Conservation (phyloP, 2,888 invertebrate species). For the Zonitis immaculata region DNA sequence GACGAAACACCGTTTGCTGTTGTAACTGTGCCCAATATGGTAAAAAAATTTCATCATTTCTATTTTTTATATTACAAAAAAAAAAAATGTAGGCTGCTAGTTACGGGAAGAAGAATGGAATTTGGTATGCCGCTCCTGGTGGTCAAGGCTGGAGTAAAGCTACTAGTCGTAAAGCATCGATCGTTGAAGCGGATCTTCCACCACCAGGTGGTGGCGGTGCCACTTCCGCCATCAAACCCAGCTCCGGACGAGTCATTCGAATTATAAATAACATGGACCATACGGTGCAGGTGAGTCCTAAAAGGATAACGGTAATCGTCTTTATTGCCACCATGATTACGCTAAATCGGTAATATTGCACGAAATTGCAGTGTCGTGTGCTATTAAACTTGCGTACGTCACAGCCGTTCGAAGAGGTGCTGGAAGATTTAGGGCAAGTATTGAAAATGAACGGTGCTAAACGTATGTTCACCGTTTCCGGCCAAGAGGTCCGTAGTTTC, state of each 20-base stretch:
- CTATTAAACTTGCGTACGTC: conserved; percentile 86
- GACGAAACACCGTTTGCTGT: conserved; percentile 65
- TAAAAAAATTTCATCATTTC: conserved; percentile 35
- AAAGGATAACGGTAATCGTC: not conserved
- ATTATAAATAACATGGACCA: conserved; percentile 93
- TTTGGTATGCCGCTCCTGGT: conserved; percentile 70
- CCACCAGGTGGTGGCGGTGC: conserved; percentile 57
- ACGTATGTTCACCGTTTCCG: conserved; percentile 86
- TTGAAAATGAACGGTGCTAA: conserved; percentile 88
- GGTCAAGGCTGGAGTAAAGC: conserved; percentile 62
- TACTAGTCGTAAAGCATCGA: conserved; percentile 73
- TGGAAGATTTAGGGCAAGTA: conserved; percentile 89
- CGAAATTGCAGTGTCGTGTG: conserved; percentile 70
- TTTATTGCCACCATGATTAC: not conserved
- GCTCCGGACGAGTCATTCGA: conserved; percentile 81
- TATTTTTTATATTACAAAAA: not conserved
- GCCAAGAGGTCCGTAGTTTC: conserved; percentile 91
- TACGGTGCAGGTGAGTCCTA: conserved; percentile 82
- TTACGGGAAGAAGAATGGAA: conserved; percentile 87
- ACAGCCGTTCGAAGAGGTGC: conserved; percentile 90
- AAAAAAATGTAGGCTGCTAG: conserved; percentile 65
- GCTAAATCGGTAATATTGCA: not conserved
- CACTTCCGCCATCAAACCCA: conserved; percentile 64
- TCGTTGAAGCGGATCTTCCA: conserved; percentile 75
- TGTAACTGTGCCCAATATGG: conserved; percentile 61